Conservation (phyloP, 2,888 invertebrate genomes). For the Mimumesa dahlbomi region DNA sequence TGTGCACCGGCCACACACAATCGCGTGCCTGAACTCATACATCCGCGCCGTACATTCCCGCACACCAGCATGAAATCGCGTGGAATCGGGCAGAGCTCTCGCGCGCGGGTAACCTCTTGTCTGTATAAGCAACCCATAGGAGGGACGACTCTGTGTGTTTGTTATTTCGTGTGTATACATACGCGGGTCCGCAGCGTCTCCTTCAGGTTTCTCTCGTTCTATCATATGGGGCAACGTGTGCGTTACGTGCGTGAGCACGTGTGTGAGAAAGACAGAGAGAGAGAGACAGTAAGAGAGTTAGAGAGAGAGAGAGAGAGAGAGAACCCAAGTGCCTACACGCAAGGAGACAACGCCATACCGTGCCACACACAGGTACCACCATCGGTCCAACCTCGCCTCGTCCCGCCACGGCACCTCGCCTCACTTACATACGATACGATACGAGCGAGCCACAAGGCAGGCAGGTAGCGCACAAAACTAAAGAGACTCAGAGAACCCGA, state of each 20-base stretch:
- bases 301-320: too few species aligned
- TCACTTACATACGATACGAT: constrained; percentile 71
- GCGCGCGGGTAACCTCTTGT: constrained; percentile 36
- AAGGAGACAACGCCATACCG: constrained; percentile 66
- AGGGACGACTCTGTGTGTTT: constrained; percentile 16
- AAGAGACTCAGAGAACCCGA: constrained; percentile 69
- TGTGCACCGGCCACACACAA: constrained; percentile 67
- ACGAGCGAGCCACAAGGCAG: constrained; percentile 70
- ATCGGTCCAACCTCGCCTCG: constrained; percentile 52
- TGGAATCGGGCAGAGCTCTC: constrained; percentile 47
- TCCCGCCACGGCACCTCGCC: constrained; percentile 67
- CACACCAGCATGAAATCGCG: constrained; percentile 38
- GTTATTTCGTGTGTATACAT: neutral
- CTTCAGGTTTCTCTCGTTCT: constrained; percentile 17
- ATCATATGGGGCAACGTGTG: constrained; percentile 26
- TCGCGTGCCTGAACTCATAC: constrained; percentile 30
- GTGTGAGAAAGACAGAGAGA: too few species aligned
- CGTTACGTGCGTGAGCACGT: constrained; percentile 35
- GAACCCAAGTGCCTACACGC: constrained; percentile 54
- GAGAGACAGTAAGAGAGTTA: too few species aligned
- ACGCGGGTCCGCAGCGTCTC: too few species aligned
- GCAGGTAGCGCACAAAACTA: constrained; percentile 75
- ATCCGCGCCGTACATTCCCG: constrained; percentile 11
- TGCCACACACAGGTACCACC: constrained; percentile 44
- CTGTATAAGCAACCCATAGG: too few species aligned